Base-by-base conservation (phyloP, 2,797 vertebrate genomes). In the Xenopus petersii region DNA sequence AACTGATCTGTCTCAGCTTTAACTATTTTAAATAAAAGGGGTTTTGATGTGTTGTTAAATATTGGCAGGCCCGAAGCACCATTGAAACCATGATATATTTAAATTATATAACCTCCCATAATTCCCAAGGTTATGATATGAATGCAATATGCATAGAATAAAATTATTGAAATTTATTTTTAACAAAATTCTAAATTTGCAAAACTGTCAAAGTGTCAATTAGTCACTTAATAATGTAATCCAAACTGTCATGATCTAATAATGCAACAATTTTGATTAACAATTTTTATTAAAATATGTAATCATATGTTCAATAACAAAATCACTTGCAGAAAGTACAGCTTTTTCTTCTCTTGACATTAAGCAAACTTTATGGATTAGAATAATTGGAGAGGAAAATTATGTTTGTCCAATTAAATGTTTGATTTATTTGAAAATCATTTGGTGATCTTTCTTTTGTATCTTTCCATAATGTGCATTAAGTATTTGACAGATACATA, bases 211-310 rank as follows among this genome's bases (percentile, higher is more conserved):
- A 30, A 30, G 26, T 30, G 26, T 30, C 26, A 30, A 30, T 30
- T 30, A 30, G 2, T 30, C 26, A 1, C 1, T 30, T 1, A 30
- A 30, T 26, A 55, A 67, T 21, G 33, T 72, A 26, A 82, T 84
- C 65, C 66, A 64, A 64, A 86, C 83, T 84, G 68, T 80, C 71
- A 12, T 77, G 62, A 80, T 79, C 84, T 4, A 7, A 21, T 55
- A 48, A 74, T n/a, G 63, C 67, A 68, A 13, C 67, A 59, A 77
- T 24, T 80, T 81, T 82, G 54, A 56, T 60, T 75, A 82, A 80
- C 71, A 80, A 80, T 74, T 59, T 59, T 59, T 59, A 59, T 59
- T 59, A 21, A 59, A 81, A 76, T 75, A 79, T 68, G 63, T 61
- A 84, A 42, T 64, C 15, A 64, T 64, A 46, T 64, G 16, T 64